These are phyloP conservation scores for Origma solitaria DNA, from an alignment of 2,113 vertebrate genomes.

Conservation along the genomic window DNA sequence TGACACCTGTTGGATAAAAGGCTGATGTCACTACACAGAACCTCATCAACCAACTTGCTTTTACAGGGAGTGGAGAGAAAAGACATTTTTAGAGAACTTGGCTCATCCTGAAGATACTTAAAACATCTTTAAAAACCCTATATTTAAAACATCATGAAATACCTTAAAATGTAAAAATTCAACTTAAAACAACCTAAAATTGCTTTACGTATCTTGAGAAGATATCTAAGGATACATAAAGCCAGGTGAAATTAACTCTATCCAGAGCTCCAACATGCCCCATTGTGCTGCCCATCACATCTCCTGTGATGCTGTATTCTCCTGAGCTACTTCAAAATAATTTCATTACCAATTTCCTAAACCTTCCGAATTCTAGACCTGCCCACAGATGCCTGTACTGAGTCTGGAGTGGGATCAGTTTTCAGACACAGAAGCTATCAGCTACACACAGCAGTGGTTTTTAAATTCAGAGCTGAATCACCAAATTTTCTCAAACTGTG, in stretches of 20 bases:
- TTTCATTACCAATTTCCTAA: not conserved
- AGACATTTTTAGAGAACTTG: not conserved
- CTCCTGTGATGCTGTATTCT: not conserved
- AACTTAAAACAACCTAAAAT: not conserved
- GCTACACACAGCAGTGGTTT: not conserved
- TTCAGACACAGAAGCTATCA: not conserved
- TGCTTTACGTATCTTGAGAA: not conserved
- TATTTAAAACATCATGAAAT: not conserved
- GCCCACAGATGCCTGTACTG: not conserved
- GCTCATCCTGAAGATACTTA: not conserved
- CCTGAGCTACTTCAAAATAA: not conserved
- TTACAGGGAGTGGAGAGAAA: not conserved
- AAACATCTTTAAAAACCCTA: not conserved
- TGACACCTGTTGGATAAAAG: not conserved
- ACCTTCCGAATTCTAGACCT: not conserved
- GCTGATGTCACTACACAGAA: not conserved
- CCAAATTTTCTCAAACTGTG: conserved; percentile 14
- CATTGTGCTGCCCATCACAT: not conserved
- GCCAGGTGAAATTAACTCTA: not conserved
- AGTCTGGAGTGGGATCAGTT: not conserved
- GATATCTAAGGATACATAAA: not conserved
- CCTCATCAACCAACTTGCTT: not conserved
- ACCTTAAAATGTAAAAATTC: not conserved
- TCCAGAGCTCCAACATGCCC: not conserved
- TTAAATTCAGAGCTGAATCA: conserved; percentile 15